Conservation (phyloP, 2,888 invertebrate species). For the Crocallis elinguaria region DNA sequence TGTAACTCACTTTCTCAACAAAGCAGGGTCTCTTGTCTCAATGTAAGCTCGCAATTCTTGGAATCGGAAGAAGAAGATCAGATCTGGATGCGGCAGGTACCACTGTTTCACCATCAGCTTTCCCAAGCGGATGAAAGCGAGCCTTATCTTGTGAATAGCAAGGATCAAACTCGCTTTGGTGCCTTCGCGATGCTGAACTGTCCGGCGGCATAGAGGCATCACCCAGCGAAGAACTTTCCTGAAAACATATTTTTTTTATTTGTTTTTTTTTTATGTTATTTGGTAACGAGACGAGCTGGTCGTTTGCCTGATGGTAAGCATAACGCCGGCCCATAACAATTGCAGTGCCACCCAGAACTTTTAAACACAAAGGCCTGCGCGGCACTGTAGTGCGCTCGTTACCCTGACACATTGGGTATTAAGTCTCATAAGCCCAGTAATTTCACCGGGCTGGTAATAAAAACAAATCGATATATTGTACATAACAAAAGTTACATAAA, state of each 20-base stretch:
- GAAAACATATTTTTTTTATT: conserved; percentile 34
- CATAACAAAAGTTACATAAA: too few species aligned
- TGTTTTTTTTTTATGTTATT: too few species aligned
- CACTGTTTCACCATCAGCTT: conserved; percentile 85
- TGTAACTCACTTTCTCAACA: conserved; percentile 87
- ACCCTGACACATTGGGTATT: too few species aligned
- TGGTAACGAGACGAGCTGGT: too few species aligned
- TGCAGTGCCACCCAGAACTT: too few species aligned
- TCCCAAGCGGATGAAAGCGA: conserved; percentile 85
- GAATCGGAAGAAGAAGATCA: conserved; percentile 88
- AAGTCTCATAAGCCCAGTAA: too few species aligned
- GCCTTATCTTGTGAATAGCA: conserved; percentile 84
- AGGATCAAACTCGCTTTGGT: conserved; percentile 86
- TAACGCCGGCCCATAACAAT: too few species aligned
- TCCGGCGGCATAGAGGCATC: conserved; percentile 85
- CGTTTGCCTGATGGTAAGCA: too few species aligned
- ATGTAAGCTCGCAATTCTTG: conserved; percentile 86
- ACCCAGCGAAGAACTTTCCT: conserved; percentile 86
- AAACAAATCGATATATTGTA: too few species aligned
- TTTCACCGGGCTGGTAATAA: too few species aligned
- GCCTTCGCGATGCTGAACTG: conserved; percentile 87
- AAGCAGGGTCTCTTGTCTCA: conserved; percentile 75
- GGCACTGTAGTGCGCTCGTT: too few species aligned
- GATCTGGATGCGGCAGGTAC: conserved; percentile 85
- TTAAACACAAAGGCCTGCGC: too few species aligned